Evolutionary conservation across 2,797 vertebrate genomes (phyloP).

Genomic region (Sebastes aleutianus): DNA sequence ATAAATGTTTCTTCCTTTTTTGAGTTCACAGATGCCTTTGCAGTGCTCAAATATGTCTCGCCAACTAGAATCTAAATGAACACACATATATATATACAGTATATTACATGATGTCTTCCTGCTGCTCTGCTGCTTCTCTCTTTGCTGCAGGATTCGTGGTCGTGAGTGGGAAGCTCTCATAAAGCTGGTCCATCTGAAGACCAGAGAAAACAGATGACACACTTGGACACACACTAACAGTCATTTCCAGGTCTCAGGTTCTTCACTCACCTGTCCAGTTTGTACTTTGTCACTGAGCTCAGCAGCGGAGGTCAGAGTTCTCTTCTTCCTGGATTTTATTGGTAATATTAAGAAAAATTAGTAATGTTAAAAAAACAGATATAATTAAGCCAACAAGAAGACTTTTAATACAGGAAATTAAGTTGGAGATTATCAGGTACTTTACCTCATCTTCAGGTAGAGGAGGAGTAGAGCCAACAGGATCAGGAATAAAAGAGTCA

Average conservation of each 20-base stretch:
- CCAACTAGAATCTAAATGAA: too few species aligned
- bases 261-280: conserved; percentile 6
- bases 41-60: too few species aligned
- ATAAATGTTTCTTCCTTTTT: too few species aligned
- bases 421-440: not conserved
- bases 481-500: not conserved
- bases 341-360: not conserved
- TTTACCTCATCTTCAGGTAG: conserved; percentile 11
- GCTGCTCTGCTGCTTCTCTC: not conserved
- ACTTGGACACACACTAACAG: not conserved
- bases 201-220: not conserved
- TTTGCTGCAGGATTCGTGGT: not conserved
- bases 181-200: not conserved
- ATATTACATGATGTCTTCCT: not conserved
- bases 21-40: too few species aligned
- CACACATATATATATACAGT: too few species aligned
- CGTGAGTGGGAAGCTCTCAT: not conserved
- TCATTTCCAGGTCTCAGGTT: too few species aligned
- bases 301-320: not conserved
- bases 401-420: not conserved
- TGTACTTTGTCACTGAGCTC: not conserved
- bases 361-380: not conserved
- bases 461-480: not conserved
- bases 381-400: not conserved
- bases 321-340: conserved; percentile 6